Conservation (phyloP, 2,113 vertebrate species). For the Bufo gargarizans region DNA sequence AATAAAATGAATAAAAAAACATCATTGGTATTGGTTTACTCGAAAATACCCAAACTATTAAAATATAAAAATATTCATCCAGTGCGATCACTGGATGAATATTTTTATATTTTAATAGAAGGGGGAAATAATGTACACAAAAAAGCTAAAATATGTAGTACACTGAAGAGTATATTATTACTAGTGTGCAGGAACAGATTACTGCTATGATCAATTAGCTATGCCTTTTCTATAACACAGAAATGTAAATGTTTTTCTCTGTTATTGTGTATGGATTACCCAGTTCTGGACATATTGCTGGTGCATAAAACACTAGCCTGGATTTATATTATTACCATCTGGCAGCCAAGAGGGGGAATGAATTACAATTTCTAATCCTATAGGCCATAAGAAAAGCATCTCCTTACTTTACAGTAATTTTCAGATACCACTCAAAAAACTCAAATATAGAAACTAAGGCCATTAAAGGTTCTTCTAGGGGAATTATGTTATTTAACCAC, state of each 20-base stretch:
- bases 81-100: too few relatives aligned
- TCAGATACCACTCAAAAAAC: neutral
- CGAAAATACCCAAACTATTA: too few relatives aligned
- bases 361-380: constrained; percentile 70
- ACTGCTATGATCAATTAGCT: neutral
- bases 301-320: constrained; percentile 72
- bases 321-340: constrained; percentile 75
- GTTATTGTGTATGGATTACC: constrained; percentile 29
- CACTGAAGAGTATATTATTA: neutral
- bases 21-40: too few relatives aligned
- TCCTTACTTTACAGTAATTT: constrained; percentile 59
- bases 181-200: neutral
- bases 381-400: constrained; percentile 62
- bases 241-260: neutral
- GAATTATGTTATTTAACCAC: too few relatives aligned
- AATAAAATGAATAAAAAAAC: too few relatives aligned
- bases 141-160: neutral
- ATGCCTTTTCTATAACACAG: neutral
- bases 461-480: too few relatives aligned
- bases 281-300: constrained; percentile 64
- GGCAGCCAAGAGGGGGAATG: constrained; percentile 69
- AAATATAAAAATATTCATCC: too few relatives aligned
- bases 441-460: too few relatives aligned
- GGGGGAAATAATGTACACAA: neutral
- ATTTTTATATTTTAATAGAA: too few relatives aligned